These are phyloP conservation scores for Pardosa pseudoannulata DNA, from an alignment of 2,888 invertebrate species.

Conservation along the genomic window DNA sequence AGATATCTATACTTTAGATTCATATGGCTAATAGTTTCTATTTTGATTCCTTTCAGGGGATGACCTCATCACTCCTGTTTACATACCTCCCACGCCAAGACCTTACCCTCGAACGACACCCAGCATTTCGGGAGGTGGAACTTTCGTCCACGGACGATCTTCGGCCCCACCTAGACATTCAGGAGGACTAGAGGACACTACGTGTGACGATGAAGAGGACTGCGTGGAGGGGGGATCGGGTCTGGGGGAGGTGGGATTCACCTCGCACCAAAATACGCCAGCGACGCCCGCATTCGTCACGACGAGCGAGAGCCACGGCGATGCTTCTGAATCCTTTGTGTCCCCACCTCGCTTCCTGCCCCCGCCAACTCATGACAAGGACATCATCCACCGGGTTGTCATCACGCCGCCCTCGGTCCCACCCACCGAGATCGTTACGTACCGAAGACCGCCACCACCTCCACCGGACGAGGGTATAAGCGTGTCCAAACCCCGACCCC, in stretches of 20 bases:
- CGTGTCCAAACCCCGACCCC: conserved; percentile 17
- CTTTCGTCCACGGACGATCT: conserved; percentile 82
- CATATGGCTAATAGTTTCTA: no score
- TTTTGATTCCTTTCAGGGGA: conserved; percentile 80
- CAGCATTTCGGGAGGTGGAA: conserved; percentile 23
- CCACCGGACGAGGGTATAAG: conserved; percentile 24
- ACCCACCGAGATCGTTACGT: neutral
- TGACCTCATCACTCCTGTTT: conserved; percentile 94
- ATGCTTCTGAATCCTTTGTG: conserved; percentile 31
- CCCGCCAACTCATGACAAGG: conserved; percentile 46
- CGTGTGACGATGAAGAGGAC: conserved; percentile 87
- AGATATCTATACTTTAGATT: no score
- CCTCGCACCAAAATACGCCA: conserved; percentile 37
- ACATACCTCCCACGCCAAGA: conserved; percentile 82
- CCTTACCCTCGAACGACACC: conserved; percentile 57
- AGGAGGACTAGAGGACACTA: conserved; percentile 78
- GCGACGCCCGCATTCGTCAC: conserved; percentile 44
- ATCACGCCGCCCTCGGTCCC: conserved; percentile 32
- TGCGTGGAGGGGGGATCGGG: conserved; percentile 90
- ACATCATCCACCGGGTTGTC: conserved; percentile 31
- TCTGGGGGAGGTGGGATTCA: conserved; percentile 80
- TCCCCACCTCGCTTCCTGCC: conserved; percentile 45
- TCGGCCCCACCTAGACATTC: conserved; percentile 77
- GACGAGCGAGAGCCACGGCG: conserved; percentile 26
- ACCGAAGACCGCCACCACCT: conserved; percentile 23